Base-by-base conservation (phyloP, 2,113 vertebrate genomes). In the Cricetomys ansorgei region DNA sequence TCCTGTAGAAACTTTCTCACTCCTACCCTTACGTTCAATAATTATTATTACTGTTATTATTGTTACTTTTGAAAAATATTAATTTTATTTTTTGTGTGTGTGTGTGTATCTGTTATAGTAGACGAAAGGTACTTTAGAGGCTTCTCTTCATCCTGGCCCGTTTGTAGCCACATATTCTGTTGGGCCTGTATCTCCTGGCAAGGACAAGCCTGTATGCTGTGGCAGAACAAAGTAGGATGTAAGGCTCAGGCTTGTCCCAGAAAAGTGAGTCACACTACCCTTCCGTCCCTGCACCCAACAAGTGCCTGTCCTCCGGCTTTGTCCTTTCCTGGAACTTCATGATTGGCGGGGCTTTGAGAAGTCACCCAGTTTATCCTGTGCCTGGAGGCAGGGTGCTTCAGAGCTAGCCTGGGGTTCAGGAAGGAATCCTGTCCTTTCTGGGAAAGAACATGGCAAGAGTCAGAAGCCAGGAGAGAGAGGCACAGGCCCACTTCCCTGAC, bases 221-320 rank as follows among this genome's bases (percentile, higher is more conserved):
- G 72, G 13, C 70, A 88, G 11, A 70, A 37, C 5, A 37, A 77
- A 94, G 53, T 21, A 79, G 89, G 48, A 91, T 62, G 45, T 59
- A 65, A 88, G 59, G 9, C 67, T 85, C 76, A 67, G 70, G 15
- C 65, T 88, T 88, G 81, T 85, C 62, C 64, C 88, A 65, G 75
- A 89, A 91, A 88, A 50, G n/a, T 94, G 90, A 95, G 34, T 94
- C 96, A 92, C 50, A 62, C 90, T 59, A 76, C 15, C 81, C 8
- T 84, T 53, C 83, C 34, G 13, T 57, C 50, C 77, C 31, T 16
- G 43, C 25, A 16, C 55, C 67, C 31, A 9, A 45, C 1, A 1
- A 79, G 45, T 25, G 19, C 40, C 77, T 64, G 34, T 73, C 62
- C 73, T 4, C 0, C 21, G 27, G 27, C 6, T 37, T 25, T 43